A percentile compares a stretch with the other conserved stretches of the same genome.
Conservation (phyloP, 2,113 vertebrate genomes). For the Collichthys lucidus region DNA sequence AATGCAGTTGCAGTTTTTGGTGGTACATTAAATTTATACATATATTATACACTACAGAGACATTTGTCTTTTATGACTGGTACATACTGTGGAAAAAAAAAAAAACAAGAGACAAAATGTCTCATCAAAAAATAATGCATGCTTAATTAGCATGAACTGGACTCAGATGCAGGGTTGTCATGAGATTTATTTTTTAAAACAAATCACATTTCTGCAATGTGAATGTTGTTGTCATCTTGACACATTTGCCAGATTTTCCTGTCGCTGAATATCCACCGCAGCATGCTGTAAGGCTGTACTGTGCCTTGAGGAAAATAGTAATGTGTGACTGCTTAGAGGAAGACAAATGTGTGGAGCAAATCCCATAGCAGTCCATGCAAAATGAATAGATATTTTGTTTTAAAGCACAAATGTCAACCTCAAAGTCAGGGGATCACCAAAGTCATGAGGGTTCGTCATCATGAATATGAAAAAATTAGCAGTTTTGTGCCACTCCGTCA, state of each 20-base stretch:
- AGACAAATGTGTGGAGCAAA: not conserved
- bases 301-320: no score
- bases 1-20: not conserved
- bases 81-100: not conserved
- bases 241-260: not conserved
- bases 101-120: not conserved
- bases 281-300: no score
- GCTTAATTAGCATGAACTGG: not conserved
- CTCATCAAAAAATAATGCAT: not conserved
- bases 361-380: not conserved
- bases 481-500: no score
- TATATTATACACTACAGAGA: not conserved
- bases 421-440: not conserved
- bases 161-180: not conserved
- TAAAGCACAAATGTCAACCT: not conserved
- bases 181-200: no score
- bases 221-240: no score
- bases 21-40: not conserved
- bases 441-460: not conserved
- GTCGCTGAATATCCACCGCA: not conserved
- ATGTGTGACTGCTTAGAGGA: no score
- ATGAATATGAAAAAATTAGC: not conserved
- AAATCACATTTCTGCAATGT: no score
- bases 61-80: not conserved
- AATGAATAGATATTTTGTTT: no score